Base-by-base conservation (phyloP, 1,140 invertebrate species). In the Diprion similis region DNA sequence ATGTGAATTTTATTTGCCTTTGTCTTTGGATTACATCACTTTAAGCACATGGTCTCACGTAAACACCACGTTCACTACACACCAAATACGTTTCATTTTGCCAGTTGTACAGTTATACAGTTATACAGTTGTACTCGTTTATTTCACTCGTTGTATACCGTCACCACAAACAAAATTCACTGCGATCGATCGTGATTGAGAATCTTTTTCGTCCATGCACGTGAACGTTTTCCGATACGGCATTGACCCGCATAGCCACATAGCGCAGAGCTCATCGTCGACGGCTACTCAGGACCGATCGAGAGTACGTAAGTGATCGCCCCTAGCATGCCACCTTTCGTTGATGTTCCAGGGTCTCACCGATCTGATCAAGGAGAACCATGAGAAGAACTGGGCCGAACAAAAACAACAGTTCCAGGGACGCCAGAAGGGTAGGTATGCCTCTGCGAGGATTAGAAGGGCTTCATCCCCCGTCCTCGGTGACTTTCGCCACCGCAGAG, bases 331-430 rank as follows among this genome's bases (percentile, higher is more conserved):
- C 81, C 74, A 81, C 80, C 70, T 83, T 73, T 82, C 82, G 19
- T 82, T 84, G 77, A 76, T 85, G 83, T 88, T 85, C 79, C 87
- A 96, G 95, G 95, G 96, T 87, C 92, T 94, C 88, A 94, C 94
- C 88, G 93, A 92, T 82, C 89, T 92, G 83, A 91, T 90, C 88
- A 96, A 96, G 90, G 96, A 97, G 86, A 86, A 85, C 80, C 88
- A 92, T 80, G 96, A 97, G 90, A 96, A 95, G 89, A 89, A 90
- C 81, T 97, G 95, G 96, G 90, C 93, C 79, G 93, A 96, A 85
- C 95, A 93, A 86, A 92, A 92, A 87, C 92, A 94, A 80, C 93
- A 95, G 87, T 97, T 96, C 89, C 92, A 93, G 84, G 93, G 93
- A 88, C 94, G 95, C 84, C 94, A 95, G 87, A 95, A 95, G 92